A percentile compares a stretch with the other conserved stretches of the same genome.
Evolutionary conservation across 1,140 invertebrate genomes (phyloP).

Genomic region (Sminthurinus signatus): DNA sequence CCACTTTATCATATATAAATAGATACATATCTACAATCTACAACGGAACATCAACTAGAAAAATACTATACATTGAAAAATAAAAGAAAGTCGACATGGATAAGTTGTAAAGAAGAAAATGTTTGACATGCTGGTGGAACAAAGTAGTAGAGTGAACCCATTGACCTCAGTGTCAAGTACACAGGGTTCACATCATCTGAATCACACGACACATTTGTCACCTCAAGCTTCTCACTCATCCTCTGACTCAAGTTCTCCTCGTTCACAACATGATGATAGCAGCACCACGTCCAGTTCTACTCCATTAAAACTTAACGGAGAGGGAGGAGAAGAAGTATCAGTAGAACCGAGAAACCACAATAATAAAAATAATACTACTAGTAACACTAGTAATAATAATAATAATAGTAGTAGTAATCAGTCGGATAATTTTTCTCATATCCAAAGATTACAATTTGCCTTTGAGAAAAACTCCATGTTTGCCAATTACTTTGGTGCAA

Average conservation of each 20-base stretch:
- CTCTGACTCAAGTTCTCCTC: slow-evolving; percentile 10
- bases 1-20: no score
- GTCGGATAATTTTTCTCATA: slow-evolving; percentile 14
- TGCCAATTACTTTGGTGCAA: no score
- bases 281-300: slow-evolving; percentile 12
- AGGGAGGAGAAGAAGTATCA: neutral
- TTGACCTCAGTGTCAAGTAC: slow-evolving; percentile 8
- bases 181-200: no score
- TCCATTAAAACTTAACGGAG: neutral
- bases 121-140: slow-evolving; percentile 24
- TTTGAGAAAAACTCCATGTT: slow-evolving; percentile 28
- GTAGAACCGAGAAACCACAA: slow-evolving; percentile 6
- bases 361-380: no score
- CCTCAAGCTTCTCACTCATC: slow-evolving; percentile 27
- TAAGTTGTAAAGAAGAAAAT: no score
- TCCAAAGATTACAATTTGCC: slow-evolving; percentile 34
- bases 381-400: slow-evolving; percentile 16
- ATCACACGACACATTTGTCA: slow-evolving; percentile 26
- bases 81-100: no score
- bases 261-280: slow-evolving; percentile 3
- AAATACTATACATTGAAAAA: no score
- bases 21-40: no score
- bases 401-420: no score
- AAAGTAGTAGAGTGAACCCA: slow-evolving; percentile 5
- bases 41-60: no score